Conservation (phyloP, 1,140 invertebrate genomes). For the Caerostris extrusa region DNA sequence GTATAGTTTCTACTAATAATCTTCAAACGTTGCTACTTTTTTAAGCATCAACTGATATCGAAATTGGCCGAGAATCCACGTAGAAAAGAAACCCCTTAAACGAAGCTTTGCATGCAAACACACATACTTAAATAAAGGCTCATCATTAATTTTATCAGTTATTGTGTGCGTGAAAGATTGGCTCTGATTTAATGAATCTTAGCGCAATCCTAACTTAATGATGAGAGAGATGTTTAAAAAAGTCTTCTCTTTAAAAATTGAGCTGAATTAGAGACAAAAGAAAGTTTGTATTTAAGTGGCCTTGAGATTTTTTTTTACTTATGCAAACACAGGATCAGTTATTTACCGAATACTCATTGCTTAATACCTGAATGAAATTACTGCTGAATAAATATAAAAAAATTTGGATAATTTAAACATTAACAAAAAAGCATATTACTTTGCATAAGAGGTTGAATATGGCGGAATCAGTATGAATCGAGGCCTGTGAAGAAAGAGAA, state of each 20-base stretch:
- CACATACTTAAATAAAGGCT: not conserved
- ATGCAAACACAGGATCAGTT: not conserved
- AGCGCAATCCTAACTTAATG: not conserved
- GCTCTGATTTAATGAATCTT: conserved; percentile 23
- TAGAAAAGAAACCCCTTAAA: not conserved
- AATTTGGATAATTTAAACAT: too few species aligned
- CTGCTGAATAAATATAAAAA: too few species aligned
- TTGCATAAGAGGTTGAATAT: too few species aligned
- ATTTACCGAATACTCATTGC: not conserved
- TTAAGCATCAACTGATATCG: not conserved
- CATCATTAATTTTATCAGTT: conserved; percentile 29
- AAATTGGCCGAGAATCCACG: not conserved
- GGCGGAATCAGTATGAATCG: too few species aligned
- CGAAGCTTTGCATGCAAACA: not conserved
- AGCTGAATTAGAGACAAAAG: not conserved
- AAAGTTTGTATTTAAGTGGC: not conserved
- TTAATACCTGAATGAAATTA: not conserved
- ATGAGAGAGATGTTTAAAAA: not conserved
- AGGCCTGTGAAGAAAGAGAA: too few species aligned
- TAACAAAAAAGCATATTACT: too few species aligned
- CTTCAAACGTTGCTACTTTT: not conserved
- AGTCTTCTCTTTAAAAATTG: not conserved
- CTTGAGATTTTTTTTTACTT: not conserved
- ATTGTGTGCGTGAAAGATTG: not conserved
- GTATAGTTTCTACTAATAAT: not conserved